Conservation (phyloP, 2,797 vertebrate species). For the Gila robusta region DNA sequence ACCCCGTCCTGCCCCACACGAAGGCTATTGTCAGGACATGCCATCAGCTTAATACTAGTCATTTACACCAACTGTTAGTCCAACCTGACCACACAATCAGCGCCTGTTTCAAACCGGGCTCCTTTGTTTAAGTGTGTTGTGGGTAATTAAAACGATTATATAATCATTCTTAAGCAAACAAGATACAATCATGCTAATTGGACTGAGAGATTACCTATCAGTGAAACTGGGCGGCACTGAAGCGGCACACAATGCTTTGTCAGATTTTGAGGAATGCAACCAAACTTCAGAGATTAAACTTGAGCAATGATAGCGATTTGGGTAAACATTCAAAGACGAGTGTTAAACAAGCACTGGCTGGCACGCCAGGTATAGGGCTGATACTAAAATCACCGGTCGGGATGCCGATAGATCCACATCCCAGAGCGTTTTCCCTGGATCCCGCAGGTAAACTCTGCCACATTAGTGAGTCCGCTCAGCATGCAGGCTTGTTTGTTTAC, state of each 20-base stretch:
- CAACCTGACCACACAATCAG: slow-evolving; percentile 75
- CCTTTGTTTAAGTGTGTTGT: slow-evolving; percentile 79
- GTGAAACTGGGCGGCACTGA: slow-evolving; percentile 65
- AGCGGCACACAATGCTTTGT: slow-evolving; percentile 31
- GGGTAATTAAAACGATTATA: slow-evolving; percentile 75
- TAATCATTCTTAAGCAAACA: slow-evolving; percentile 83
- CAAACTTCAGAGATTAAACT: slow-evolving; percentile 22
- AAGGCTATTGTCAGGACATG: slow-evolving; percentile 72
- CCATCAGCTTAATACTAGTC: slow-evolving; percentile 74
- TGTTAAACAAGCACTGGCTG: background rate
- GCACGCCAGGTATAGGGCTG: background rate
- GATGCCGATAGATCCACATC: slow-evolving; percentile 44
- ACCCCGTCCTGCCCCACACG: slow-evolving; percentile 58
- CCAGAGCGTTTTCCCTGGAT: slow-evolving; percentile 62
- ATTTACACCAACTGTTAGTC: slow-evolving; percentile 80
- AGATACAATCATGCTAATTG: slow-evolving; percentile 80
- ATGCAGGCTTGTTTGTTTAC: slow-evolving; percentile 59
- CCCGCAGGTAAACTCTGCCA: slow-evolving; percentile 28
- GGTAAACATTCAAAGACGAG: background rate
- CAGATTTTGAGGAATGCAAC: slow-evolving; percentile 21
- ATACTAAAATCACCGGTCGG: slow-evolving; percentile 1
- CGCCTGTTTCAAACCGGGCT: slow-evolving; percentile 74
- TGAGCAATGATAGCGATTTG: slow-evolving; percentile 4
- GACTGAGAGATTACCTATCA: slow-evolving; percentile 73
- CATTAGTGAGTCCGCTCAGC: slow-evolving; percentile 43